Evolutionary conservation across 53 echinoderm and acorn worm genomes (phyloP), one percentile per base, ranked within the genome.

Genomic region (Actinopyga echinites): DNA sequence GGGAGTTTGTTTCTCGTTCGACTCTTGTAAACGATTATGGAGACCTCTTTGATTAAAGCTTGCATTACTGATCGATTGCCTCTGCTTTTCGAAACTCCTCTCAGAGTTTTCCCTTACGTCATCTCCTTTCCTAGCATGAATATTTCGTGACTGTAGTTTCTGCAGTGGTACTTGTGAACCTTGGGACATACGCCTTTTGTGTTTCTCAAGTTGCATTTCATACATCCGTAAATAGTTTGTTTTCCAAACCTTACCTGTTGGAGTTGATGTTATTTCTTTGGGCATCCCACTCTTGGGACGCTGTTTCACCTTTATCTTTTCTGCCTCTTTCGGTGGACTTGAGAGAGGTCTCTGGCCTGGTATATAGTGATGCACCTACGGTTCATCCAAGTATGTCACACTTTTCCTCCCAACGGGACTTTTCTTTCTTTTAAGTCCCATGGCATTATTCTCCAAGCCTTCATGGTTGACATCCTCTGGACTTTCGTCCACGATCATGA

Each of bases 171-270:
- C 73, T 56, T 88, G 78, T 13, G 62, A 52, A 15, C 61, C 74
- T 1, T 82, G 58, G 5, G 84, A 81, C 94, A 91, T 94, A 17
- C 89, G 66, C n/a, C 82, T 64, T 53, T 86, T 79, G 65, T 95
- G 93, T 29, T 92, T 89, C 7, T 66, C 74, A 33, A 85, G 31
- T 53, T 95, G 95, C 20, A 45, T 56, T 37, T 85, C 56, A 86
- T 91, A 95, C 91, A 95, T 95, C 19, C 89, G 86, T 33, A 93
- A 49, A 12, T 93, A 95, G 29, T 91, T 93, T 0, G 91, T 93
- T 82, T 83, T 91, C 57, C 89, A 84, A 10, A 91, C 89, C 28
- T 93, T 93, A 63, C 79, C 79, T 17, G 75, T 23, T 8, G 75
- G 75, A n/a, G 49, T 12, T 11, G 54, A 24, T 2, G n/a, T 10